Evolutionary conservation across 2,113 vertebrate species (phyloP).

Genomic region (Halcyon senegalensis): DNA sequence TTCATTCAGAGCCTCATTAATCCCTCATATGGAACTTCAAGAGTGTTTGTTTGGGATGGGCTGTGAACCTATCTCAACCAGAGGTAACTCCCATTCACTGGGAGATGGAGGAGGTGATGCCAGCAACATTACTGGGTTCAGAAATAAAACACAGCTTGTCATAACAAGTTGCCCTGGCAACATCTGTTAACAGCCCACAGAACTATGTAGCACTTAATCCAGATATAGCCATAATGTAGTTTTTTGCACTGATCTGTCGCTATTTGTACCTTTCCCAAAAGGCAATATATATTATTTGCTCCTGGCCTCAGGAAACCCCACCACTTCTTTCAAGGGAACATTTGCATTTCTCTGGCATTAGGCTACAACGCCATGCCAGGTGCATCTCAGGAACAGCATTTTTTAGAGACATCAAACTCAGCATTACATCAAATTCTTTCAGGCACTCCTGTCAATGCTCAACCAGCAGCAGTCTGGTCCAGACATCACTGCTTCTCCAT

Average conservation of each 20-base stretch:
- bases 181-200: slow-evolving; percentile 60
- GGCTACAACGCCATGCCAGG: not conserved
- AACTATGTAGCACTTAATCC: slow-evolving; percentile 49
- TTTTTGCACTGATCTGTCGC: slow-evolving; percentile 10
- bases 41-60: not conserved
- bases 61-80: not conserved
- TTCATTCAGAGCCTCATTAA: not conserved
- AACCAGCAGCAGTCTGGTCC: not conserved
- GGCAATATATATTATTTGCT: slow-evolving; percentile 17
- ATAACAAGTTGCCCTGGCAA: slow-evolving; percentile 64
- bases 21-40: not conserved
- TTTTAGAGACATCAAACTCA: not conserved
- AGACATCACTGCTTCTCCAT: not conserved
- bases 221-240: slow-evolving; percentile 46
- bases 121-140: slow-evolving; percentile 38
- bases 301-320: slow-evolving; percentile 33
- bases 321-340: not conserved
- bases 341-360: slow-evolving; percentile 12
- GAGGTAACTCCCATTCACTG: slow-evolving; percentile 32
- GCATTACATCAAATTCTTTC: not conserved
- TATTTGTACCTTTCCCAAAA: slow-evolving; percentile 41
- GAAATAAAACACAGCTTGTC: slow-evolving; percentile 51
- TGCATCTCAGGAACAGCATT: not conserved
- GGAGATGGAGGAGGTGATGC: slow-evolving; percentile 22
- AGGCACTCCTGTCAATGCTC: not conserved